A percentile compares a stretch with the other conserved stretches of the same genome.
Conservation (phyloP, 1,140 invertebrate species). For the Drosophila auraria region DNA sequence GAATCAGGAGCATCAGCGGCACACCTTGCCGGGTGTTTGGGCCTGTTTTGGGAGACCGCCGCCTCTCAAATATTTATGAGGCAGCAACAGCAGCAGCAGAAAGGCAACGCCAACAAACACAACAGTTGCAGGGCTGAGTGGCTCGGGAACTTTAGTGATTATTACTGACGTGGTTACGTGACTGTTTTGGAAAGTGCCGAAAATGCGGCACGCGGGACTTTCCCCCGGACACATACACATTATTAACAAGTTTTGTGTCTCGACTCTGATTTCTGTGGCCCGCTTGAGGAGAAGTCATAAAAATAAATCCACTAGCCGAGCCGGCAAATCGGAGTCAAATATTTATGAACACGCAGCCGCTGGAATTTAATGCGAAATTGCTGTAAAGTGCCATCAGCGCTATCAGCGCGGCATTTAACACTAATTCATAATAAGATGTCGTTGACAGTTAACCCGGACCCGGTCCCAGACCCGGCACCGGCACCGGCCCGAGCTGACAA, state of each 20-base stretch:
- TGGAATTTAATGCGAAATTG: constrained; percentile 73
- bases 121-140: constrained; percentile 41
- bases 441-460: constrained; percentile 78
- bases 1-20: constrained; percentile 4
- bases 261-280: constrained; percentile 45
- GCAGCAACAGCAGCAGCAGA: constrained; percentile 18
- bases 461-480: not conserved
- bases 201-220: constrained; percentile 77
- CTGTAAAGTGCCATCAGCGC: constrained; percentile 75
- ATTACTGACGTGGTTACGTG: constrained; percentile 85
- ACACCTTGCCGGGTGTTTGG: constrained; percentile 61
- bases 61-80: constrained; percentile 75
- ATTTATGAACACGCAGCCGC: constrained; percentile 64
- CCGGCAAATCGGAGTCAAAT: constrained; percentile 54
- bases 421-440: constrained; percentile 84
- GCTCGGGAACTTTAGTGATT: constrained; percentile 83
- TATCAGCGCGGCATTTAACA: constrained; percentile 81
- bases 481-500: constrained; percentile 67
- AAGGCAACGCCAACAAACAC: constrained; percentile 10
- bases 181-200: constrained; percentile 84
- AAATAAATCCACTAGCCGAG: constrained; percentile 74
- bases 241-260: constrained; percentile 57
- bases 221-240: constrained; percentile 22
- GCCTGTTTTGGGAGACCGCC: constrained; percentile 48
- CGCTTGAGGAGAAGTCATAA: constrained; percentile 52